Evolutionary conservation across 2,113 vertebrate genomes (phyloP), one percentile per base, ranked within the genome.

Genomic region (Mus musculus): DNA sequence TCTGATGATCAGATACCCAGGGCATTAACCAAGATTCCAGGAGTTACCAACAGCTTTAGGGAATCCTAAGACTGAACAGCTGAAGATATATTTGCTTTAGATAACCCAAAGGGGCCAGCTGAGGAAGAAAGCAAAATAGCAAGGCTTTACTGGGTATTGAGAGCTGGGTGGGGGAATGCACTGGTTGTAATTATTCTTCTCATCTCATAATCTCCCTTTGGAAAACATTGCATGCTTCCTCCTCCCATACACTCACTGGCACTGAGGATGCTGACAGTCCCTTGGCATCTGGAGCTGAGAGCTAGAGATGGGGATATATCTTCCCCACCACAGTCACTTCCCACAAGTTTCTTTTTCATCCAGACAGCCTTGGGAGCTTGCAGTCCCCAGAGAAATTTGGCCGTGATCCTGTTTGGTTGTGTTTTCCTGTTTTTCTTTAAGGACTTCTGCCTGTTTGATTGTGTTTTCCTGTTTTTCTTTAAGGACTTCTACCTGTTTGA

Each of bases 291-390:
- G 59, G 81, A 52, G 61, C 92, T 69, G 65, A 72, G 80, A 77
- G n/a, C 26, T 77, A 24, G 80, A 76, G 92, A 85, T 63, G 10
- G 13, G 42, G 24, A 86, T 80, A 42, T n/a, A 52, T 39, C 59
- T 49, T 86, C 92, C 36, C 77, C 49, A 93, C 56, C 0, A 95
- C 1, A 67, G 91, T 89, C 26, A n/a, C 54, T 95, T 76, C 82
- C 77, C 67, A 91, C 56, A 22, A 89, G 67, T 91, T 81, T 7
- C 12, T 85, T 65, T 59, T 89, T 94, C 88, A 95, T 90, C 71
- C 86, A 49, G 28, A 87, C 95, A 97, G 97, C 92, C 91, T 90
- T 33, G 93, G 96, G 97, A 97, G 97, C 77, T 90, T 28, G 39
- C 93, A 52, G 22, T 2, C 0, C 82, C 92, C 82, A 80, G 73